These are phyloP conservation scores for Rhea pennata DNA, from an alignment of 2,113 vertebrate genomes.

Conservation along the genomic window DNA sequence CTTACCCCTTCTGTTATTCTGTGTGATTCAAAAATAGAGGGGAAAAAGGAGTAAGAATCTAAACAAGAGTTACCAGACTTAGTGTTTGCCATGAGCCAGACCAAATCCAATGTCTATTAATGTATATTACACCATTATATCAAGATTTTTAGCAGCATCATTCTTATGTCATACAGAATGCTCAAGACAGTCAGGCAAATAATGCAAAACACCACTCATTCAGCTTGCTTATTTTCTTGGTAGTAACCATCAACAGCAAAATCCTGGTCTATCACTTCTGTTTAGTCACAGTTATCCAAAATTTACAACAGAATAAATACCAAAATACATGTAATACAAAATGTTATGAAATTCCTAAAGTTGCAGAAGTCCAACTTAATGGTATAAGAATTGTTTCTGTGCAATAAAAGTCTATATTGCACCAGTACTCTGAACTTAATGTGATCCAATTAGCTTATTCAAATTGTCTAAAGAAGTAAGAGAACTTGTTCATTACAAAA, in stretches of 20 bases:
- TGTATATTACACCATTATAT: neutral
- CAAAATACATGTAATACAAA: neutral
- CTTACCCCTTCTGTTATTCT: no score
- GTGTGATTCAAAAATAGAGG: neutral
- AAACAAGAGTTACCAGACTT: neutral
- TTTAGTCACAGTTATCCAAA: neutral
- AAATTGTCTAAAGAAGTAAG: neutral
- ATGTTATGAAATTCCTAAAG: neutral
- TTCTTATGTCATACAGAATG: neutral
- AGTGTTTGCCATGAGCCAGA: neutral
- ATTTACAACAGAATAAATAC: neutral
- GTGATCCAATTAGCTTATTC: neutral
- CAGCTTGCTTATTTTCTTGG: neutral
- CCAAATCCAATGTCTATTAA: neutral
- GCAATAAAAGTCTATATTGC: neutral
- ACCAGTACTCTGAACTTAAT: neutral
- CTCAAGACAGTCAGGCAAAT: neutral
- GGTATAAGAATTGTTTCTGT: neutral
- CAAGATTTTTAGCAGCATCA: neutral
- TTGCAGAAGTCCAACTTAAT: neutral
- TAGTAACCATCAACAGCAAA: neutral
- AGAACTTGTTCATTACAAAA: neutral
- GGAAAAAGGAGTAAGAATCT: neutral
- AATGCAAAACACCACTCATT: neutral
- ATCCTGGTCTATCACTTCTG: neutral